Conservation (phyloP, 2,797 vertebrate genomes). For the Notamacropus eugenii region DNA sequence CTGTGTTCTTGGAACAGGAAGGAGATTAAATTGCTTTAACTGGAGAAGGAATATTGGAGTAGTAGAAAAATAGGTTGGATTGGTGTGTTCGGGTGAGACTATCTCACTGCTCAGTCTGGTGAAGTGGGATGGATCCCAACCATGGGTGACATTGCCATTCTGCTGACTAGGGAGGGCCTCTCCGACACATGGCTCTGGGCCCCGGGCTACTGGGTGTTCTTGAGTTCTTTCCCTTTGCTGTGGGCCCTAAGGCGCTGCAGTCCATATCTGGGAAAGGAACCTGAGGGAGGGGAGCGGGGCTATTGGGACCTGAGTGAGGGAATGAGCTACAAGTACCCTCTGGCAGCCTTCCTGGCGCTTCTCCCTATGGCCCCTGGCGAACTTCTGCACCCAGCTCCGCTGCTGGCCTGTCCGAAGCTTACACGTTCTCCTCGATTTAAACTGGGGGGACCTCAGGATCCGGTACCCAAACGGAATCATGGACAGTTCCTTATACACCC, state of each 20-base stretch:
- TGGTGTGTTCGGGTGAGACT: constrained; percentile 25
- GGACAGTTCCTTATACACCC: constrained; percentile 89
- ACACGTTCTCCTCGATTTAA: constrained; percentile 84
- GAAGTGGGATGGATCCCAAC: constrained; percentile 69
- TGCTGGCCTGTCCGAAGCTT: constrained; percentile 83
- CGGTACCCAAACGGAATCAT: constrained; percentile 86
- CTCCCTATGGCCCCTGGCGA: constrained; percentile 81
- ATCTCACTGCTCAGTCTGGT: constrained; percentile 64
- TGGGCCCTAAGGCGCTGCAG: too few species aligned
- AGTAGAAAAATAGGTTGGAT: neutral
- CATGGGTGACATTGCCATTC: constrained; percentile 65
- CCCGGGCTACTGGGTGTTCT: constrained; percentile 74
- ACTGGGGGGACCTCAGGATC: constrained; percentile 84
- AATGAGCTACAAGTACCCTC: too few species aligned
- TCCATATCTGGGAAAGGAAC: too few species aligned
- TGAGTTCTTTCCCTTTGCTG: too few species aligned
- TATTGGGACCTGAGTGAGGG: too few species aligned
- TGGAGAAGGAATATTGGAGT: neutral
- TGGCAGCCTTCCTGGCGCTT: constrained; percentile 68
- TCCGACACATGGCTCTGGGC: constrained; percentile 67
- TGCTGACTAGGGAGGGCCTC: constrained; percentile 68
- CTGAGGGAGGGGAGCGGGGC: too few species aligned
- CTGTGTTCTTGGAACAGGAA: constrained; percentile 32
- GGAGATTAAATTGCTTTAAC: neutral
- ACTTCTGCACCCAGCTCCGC: constrained; percentile 83